Evolutionary conservation across 2,888 invertebrate genomes (phyloP).

Genomic region (Petrophora chlorosata): DNA sequence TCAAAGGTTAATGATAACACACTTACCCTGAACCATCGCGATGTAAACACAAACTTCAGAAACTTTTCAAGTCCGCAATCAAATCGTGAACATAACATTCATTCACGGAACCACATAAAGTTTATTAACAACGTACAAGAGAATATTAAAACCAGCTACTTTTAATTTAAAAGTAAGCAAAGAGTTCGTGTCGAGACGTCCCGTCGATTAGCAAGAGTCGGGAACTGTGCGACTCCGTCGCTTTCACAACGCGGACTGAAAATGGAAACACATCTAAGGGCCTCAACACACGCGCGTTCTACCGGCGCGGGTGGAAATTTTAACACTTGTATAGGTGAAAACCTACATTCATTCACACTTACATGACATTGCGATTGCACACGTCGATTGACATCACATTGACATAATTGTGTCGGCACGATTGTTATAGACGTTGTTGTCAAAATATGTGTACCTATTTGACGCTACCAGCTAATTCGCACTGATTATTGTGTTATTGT

Average conservation of each 20-base stretch:
- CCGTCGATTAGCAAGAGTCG: not conserved
- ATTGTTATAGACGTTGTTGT: conserved; percentile 5
- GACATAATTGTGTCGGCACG: conserved; percentile 26
- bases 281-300: conserved; percentile 7
- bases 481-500: not conserved
- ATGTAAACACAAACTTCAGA: conserved; percentile 10
- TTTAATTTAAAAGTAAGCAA: not conserved
- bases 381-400: conserved; percentile 14
- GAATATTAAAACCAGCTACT: not conserved
- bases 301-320: conserved; percentile 9
- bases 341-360: conserved; percentile 23
- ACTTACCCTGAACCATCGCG: conserved; percentile 15
- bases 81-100: conserved; percentile 1
- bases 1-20: conserved; percentile 8
- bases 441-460: conserved; percentile 14
- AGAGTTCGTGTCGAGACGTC: conserved; percentile 9
- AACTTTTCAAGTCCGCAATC: conserved; percentile 14
- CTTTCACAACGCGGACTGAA: conserved; percentile 30
- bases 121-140: not conserved
- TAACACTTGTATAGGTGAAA: conserved; percentile 14
- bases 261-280: conserved; percentile 9
- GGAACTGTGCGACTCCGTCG: conserved; percentile 28
- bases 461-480: conserved; percentile 6
- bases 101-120: conserved; percentile 9
- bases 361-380: conserved; percentile 11